Evolutionary conservation across 2,888 invertebrate species (phyloP).

Genomic region (Caenorhabditis angaria): DNA sequence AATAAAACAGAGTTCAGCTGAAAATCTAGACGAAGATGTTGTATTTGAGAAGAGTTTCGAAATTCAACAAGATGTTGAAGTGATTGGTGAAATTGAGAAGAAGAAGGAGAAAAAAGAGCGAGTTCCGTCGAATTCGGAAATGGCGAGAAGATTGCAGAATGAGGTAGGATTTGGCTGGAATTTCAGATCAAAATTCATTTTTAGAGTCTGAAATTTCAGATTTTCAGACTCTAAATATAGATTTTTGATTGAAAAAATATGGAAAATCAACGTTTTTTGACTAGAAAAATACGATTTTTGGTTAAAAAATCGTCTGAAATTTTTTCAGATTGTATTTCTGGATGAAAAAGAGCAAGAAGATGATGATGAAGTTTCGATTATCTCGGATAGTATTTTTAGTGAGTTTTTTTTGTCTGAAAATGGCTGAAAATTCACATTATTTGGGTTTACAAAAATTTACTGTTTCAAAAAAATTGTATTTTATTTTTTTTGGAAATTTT

Average conservation of each 20-base stretch:
- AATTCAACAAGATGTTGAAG: neutral
- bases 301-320: too few relatives aligned
- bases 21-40: constrained; percentile 5
- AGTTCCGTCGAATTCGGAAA: constrained; percentile 9
- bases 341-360: neutral
- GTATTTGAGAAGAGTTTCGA: constrained; percentile 7
- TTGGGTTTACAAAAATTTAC: too few relatives aligned
- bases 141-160: constrained; percentile 16
- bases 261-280: too few relatives aligned
- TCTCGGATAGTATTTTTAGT: neutral
- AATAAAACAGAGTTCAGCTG: too few relatives aligned
- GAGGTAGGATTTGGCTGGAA: constrained; percentile 8
- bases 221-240: neutral
- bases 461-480: too few relatives aligned
- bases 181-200: too few relatives aligned
- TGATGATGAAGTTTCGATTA: neutral
- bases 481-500: too few relatives aligned
- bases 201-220: neutral
- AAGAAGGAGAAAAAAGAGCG: neutral
- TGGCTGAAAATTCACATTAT: neutral
- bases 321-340: neutral
- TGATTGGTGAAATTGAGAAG: neutral
- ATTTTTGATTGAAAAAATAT: too few relatives aligned
- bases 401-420: neutral
- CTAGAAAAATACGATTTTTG: too few relatives aligned